Evolutionary conservation across 2,113 vertebrate genomes (phyloP).

Genomic region (Ardeotis arabs): DNA sequence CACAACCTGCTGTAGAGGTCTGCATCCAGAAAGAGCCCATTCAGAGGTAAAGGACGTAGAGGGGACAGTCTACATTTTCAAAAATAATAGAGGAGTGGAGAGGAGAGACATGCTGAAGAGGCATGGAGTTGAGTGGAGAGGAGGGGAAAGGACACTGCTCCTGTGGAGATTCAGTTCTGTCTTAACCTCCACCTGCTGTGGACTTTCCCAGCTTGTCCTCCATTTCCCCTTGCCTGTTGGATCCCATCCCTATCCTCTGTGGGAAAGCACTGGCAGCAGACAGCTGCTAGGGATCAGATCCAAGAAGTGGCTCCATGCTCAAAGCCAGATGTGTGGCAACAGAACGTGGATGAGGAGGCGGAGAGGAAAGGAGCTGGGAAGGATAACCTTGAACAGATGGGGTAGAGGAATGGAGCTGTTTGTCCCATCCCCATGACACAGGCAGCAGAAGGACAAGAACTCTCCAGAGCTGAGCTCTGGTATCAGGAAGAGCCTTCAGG

Average conservation of each 20-base stretch:
- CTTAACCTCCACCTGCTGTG: constrained; percentile 56
- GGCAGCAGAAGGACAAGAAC: neutral
- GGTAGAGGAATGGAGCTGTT: neutral
- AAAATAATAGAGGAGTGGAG: neutral
- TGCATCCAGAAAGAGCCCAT: neutral
- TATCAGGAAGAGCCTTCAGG: neutral
- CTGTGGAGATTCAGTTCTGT: neutral
- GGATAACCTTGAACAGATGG: constrained; percentile 35
- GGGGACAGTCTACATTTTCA: neutral
- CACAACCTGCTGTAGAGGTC: neutral
- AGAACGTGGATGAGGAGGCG: neutral
- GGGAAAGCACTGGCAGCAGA: constrained; percentile 46
- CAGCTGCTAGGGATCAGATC: constrained; percentile 48
- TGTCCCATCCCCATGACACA: neutral
- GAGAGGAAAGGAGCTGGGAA: constrained; percentile 3
- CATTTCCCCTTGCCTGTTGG: constrained; percentile 55
- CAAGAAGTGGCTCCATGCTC: constrained; percentile 58
- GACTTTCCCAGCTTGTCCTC: constrained; percentile 41
- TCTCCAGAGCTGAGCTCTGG: neutral
- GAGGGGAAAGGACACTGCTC: neutral
- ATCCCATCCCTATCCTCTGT: constrained; percentile 43
- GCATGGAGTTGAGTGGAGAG: neutral
- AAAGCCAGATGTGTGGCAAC: constrained; percentile 64
- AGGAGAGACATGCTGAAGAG: neutral
- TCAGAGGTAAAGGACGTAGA: neutral